A percentile compares a stretch with the other conserved stretches of the same genome.
These are phyloP conservation scores for Sarcophaga variegata DNA, from an alignment of 2,888 invertebrate species.

Conservation along the genomic window DNA sequence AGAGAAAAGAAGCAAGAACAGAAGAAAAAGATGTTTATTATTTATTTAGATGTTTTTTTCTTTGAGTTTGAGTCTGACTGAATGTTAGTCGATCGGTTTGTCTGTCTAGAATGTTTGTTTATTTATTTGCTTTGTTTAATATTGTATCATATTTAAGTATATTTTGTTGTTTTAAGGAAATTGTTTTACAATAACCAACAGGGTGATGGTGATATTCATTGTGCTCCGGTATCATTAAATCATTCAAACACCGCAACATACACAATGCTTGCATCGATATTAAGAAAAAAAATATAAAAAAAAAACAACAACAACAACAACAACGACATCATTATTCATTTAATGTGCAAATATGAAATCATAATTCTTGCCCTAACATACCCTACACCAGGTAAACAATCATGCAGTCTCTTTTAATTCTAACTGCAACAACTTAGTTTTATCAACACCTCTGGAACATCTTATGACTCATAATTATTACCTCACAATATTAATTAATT, in stretches of 20 bases:
- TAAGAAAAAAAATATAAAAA: background rate
- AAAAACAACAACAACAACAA: background rate
- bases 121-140: slow-evolving; percentile 30
- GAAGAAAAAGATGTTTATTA: background rate
- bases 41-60: background rate
- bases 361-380: background rate
- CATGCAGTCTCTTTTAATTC: background rate
- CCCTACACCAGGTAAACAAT: background rate
- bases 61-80: background rate
- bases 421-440: background rate
- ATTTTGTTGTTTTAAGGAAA: slow-evolving; percentile 58
- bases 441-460: background rate
- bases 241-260: background rate
- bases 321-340: background rate
- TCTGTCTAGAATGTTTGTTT: slow-evolving; percentile 33
- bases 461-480: background rate
- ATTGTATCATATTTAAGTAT: slow-evolving; percentile 59
- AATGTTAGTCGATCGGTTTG: background rate
- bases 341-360: slow-evolving; percentile 21
- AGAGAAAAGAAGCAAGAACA: too few relatives aligned
- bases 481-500: background rate
- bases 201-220: background rate
- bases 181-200: slow-evolving; percentile 22
- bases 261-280: background rate
- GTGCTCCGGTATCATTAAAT: slow-evolving; percentile 3